These are phyloP conservation scores for Etheostoma perlongum DNA, from an alignment of 2,797 vertebrate species.

Conservation along the genomic window DNA sequence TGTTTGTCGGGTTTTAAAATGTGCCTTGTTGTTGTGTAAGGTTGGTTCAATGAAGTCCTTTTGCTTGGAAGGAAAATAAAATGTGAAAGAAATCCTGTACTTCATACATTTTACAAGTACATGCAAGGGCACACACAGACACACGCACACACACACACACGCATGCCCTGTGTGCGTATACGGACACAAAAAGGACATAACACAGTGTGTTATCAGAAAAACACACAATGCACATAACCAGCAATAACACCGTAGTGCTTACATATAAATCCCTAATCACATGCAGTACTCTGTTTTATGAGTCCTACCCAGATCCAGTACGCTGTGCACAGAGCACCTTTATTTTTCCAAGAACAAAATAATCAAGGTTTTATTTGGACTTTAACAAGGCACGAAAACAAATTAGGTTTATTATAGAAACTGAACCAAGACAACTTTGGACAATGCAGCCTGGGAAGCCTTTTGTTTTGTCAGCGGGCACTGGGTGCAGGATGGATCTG, in stretches of 20 bases:
- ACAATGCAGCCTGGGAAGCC: constrained; percentile 58
- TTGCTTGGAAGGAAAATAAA: constrained; percentile 17
- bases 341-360: constrained; percentile 73
- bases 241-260: constrained; percentile 45
- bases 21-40: constrained; percentile 39
- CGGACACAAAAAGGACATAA: constrained; percentile 1
- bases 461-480: constrained; percentile 65
- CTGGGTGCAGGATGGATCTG: constrained; percentile 55
- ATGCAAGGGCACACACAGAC: constrained; percentile 22
- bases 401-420: constrained; percentile 76
- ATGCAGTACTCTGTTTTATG: constrained; percentile 62
- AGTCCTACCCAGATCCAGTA: constrained; percentile 53
- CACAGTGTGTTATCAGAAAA: constrained; percentile 51
- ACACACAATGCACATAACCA: constrained; percentile 56
- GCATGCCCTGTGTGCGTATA: neutral
- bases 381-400: constrained; percentile 78
- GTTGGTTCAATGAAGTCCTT: constrained; percentile 34
- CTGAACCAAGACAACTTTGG: constrained; percentile 60
- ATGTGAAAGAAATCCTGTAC: neutral
- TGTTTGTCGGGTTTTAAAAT: constrained; percentile 45
- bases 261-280: constrained; percentile 67
- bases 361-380: constrained; percentile 75
- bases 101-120: constrained; percentile 18
- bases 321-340: constrained; percentile 49
- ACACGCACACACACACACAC: neutral